Evolutionary conservation across 1,140 invertebrate genomes (phyloP).

Genomic region (Eubasilissa regina): DNA sequence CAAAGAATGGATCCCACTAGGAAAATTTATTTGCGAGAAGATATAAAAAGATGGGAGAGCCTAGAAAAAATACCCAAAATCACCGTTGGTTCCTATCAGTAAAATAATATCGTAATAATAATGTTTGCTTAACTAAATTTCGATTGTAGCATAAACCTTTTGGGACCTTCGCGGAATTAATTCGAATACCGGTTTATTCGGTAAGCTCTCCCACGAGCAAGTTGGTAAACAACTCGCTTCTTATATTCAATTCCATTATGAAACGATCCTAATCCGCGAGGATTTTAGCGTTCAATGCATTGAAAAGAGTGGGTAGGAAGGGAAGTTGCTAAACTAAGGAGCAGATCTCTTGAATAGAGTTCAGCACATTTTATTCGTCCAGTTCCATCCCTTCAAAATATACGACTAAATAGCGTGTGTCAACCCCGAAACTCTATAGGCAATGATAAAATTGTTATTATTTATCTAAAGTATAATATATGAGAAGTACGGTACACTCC

Average conservation of each 20-base stretch:
- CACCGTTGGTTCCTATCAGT: too few relatives aligned
- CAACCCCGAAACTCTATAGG: too few relatives aligned
- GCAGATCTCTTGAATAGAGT: neutral
- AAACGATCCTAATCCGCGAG: slow-evolving; percentile 32
- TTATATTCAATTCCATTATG: slow-evolving; percentile 46
- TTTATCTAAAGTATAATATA: too few relatives aligned
- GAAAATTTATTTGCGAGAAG: too few relatives aligned
- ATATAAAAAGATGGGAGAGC: too few relatives aligned
- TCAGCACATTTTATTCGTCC: slow-evolving; percentile 13
- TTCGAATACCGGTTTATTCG: slow-evolving; percentile 28
- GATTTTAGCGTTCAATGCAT: slow-evolving; percentile 45
- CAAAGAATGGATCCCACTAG: too few relatives aligned
- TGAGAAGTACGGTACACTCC: too few relatives aligned
- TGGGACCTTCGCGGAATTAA: slow-evolving; percentile 25
- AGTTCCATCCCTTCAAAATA: neutral
- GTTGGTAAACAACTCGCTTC: slow-evolving; percentile 36
- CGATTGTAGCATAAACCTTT: slow-evolving; percentile 37
- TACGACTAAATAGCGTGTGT: neutral
- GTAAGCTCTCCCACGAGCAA: slow-evolving; percentile 28
- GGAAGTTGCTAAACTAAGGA: neutral
- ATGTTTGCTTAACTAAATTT: slow-evolving; percentile 33
- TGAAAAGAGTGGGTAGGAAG: slow-evolving; percentile 24
- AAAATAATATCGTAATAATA: neutral
- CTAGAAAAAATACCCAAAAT: too few relatives aligned
- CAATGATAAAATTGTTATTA: too few relatives aligned